Conservation (phyloP, 1,140 invertebrate genomes). For the Fopius arisanus region DNA sequence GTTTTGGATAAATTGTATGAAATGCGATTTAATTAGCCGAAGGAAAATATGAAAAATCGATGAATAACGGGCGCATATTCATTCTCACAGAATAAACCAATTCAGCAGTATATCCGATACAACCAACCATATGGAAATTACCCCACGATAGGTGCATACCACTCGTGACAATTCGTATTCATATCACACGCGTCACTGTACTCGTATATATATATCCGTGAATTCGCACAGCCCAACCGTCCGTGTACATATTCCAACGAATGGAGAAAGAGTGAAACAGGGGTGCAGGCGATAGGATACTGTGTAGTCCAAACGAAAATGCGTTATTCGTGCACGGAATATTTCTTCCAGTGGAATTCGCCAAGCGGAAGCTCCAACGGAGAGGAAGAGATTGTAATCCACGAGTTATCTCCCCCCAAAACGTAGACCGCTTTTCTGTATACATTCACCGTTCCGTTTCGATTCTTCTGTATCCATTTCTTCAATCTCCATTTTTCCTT, state of each 20-base stretch:
- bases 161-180: constrained; percentile 13
- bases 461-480: background rate
- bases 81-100: background rate
- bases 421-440: constrained; percentile 9
- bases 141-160: background rate
- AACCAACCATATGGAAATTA: constrained; percentile 27
- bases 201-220: background rate
- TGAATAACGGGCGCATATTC: background rate
- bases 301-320: constrained; percentile 16
- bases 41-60: background rate
- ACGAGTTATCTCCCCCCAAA: constrained; percentile 31
- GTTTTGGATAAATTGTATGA: background rate
- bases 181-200: background rate
- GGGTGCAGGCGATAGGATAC: background rate
- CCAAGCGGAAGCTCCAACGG: constrained; percentile 28
- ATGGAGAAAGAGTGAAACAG: constrained; percentile 12
- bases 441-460: constrained; percentile 5
- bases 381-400: constrained; percentile 35
- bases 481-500: background rate
- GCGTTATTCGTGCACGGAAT: constrained; percentile 31
- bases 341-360: constrained; percentile 26
- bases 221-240: background rate
- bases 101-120: constrained; percentile 18
- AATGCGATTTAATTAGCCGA: too few relatives aligned
- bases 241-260: constrained; percentile 11